Percentiles rank a stretch among this genome's conserved stretches.
Conservation (phyloP, 2,888 invertebrate genomes). For the Standfussiana lucernea region DNA sequence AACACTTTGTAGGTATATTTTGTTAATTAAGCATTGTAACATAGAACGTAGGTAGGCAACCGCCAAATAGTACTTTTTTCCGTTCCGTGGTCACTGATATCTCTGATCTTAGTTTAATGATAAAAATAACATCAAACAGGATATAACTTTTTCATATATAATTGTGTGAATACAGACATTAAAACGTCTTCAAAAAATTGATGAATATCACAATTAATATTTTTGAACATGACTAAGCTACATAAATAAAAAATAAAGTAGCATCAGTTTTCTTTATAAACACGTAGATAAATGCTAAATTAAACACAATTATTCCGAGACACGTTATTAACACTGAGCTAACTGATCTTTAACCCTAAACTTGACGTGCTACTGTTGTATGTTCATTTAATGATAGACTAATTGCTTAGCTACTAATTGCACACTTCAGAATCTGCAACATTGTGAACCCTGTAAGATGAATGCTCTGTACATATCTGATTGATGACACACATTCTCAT, state of each 20-base stretch:
- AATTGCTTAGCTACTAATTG: not conserved
- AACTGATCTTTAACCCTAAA: constrained; percentile 24
- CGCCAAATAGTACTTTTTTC: not conserved
- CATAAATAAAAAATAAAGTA: not conserved
- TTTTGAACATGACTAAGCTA: not conserved
- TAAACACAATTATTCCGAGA: constrained; percentile 1
- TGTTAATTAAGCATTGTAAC: not conserved
- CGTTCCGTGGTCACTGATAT: not conserved
- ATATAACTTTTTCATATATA: not conserved
- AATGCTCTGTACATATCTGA: too few species aligned
- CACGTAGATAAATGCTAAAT: not conserved
- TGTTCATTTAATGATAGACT: not conserved
- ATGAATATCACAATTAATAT: not conserved
- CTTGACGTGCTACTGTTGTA: not conserved
- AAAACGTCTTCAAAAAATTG: not conserved
- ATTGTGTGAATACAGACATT: not conserved
- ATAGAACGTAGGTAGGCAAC: not conserved
- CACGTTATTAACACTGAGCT: not conserved
- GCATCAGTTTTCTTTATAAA: not conserved
- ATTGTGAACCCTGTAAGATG: not conserved
- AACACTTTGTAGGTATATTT: not conserved
- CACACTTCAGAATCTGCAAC: not conserved
- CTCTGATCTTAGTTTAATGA: not conserved
- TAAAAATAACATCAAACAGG: not conserved
- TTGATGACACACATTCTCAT: too few species aligned